Evolutionary conservation across 2,113 vertebrate species (phyloP).

Genomic region (Oryzias celebensis): DNA sequence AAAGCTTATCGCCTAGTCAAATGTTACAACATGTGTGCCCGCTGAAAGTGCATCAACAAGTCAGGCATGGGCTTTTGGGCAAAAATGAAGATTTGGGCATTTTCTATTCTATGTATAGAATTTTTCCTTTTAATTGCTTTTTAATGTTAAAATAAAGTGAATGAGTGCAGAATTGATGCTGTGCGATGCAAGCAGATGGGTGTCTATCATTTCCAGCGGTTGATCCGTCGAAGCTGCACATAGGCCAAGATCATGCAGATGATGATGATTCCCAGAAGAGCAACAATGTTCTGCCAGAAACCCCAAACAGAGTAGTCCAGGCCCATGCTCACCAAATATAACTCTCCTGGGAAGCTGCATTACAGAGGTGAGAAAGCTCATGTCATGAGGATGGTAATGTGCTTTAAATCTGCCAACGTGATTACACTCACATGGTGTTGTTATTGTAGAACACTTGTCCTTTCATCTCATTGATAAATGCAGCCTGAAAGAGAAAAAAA

Average conservation of each 20-base stretch:
- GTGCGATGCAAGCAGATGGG: background rate
- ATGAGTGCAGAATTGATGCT: background rate
- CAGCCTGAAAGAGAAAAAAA: slow-evolving; percentile 64
- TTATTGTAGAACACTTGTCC: slow-evolving; percentile 66
- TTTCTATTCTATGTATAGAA: background rate
- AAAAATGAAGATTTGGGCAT: background rate
- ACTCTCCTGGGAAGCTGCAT: slow-evolving; percentile 72
- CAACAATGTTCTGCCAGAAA: slow-evolving; percentile 82
- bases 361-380: slow-evolving; percentile 18
- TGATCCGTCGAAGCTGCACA: slow-evolving; percentile 74
- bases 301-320: slow-evolving; percentile 81
- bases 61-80: background rate
- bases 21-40: slow-evolving; percentile 48
- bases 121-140: background rate
- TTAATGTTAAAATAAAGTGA: slow-evolving; percentile 23
- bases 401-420: background rate
- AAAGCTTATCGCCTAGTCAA: slow-evolving; percentile 58
- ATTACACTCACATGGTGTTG: slow-evolving; percentile 53
- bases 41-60: background rate
- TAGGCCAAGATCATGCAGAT: slow-evolving; percentile 74
- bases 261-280: slow-evolving; percentile 71
- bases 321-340: slow-evolving; percentile 59
- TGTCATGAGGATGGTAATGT: background rate
- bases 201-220: slow-evolving; percentile 75
- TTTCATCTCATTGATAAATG: slow-evolving; percentile 74